Conservation (phyloP, 2,113 vertebrate species). For the Alaudala cheleensis region DNA sequence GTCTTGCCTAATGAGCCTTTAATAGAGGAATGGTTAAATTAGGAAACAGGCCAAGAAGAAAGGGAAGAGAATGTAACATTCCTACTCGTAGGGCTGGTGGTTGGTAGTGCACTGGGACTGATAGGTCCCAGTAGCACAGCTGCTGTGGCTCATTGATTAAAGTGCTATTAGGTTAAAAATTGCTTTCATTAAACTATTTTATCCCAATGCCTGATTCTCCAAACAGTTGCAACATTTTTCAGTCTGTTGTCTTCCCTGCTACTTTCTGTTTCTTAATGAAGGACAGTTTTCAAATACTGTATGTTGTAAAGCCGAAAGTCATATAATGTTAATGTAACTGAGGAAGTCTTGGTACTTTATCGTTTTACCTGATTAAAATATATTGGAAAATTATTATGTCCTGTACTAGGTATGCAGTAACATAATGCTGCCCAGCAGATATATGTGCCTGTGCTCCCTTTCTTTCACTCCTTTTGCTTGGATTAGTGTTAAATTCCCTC, state of each 20-base stretch:
- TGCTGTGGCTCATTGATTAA: background rate
- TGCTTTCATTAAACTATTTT: background rate
- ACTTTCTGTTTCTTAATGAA: background rate
- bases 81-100: background rate
- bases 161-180: background rate
- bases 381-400: background rate
- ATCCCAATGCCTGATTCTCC: background rate
- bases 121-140: background rate
- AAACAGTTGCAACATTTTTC: background rate
- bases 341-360: background rate
- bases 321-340: background rate
- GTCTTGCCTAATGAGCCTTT: background rate
- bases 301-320: background rate
- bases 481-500: slow-evolving; percentile 60
- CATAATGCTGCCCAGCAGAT: slow-evolving; percentile 2
- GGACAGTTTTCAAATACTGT: background rate
- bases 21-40: background rate
- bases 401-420: background rate
- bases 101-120: rapidly evolving
- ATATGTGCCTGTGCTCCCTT: background rate
- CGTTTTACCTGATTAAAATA: slow-evolving; percentile 1
- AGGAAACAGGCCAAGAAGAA: background rate
- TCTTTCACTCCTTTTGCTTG: background rate
- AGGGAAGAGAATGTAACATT: background rate
- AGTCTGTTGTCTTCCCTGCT: background rate